phyloP scores from a whole-genome alignment of 2,888 invertebrate species.

The Operophtera brumata region DNA sequence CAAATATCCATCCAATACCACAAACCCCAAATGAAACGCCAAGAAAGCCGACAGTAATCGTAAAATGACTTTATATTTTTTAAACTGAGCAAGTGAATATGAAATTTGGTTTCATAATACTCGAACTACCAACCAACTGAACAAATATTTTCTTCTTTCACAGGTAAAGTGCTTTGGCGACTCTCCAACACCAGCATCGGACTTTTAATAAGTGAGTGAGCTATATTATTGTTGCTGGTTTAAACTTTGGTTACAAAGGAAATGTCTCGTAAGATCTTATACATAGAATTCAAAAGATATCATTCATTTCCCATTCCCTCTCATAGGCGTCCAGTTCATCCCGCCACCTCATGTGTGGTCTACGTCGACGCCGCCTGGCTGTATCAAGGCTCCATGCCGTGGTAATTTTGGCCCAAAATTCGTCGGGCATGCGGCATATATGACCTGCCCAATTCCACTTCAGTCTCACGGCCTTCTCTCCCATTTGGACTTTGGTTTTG shows the following conservation, averaged over 20 bases:
- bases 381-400: too few species aligned
- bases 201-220: constrained; percentile 47
- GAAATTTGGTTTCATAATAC: constrained; percentile 19
- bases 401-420: too few species aligned
- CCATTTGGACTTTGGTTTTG: too few species aligned
- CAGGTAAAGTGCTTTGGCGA: constrained; percentile 43
- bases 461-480: too few species aligned
- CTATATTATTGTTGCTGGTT: constrained; percentile 35
- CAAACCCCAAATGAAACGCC: too few species aligned
- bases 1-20: too few species aligned
- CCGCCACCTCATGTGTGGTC: too few species aligned
- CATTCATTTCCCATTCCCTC: not conserved
- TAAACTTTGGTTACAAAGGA: constrained; percentile 15
- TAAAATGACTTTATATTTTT: constrained; percentile 11
- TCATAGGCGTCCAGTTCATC: too few species aligned
- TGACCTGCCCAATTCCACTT: too few species aligned
- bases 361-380: too few species aligned
- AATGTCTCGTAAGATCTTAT: not conserved
- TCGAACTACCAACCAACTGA: constrained; percentile 26
- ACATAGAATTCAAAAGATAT: too few species aligned
- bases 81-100: constrained; percentile 23
- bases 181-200: constrained; percentile 31
- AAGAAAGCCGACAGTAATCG: not conserved
- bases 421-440: too few species aligned
- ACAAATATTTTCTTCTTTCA: constrained; percentile 41